Percentiles rank a stretch among this genome's conserved stretches.
These are phyloP conservation scores for Hyposmocoma kahamanoa DNA, from an alignment of 1,140 invertebrate genomes.

Conservation along the genomic window DNA sequence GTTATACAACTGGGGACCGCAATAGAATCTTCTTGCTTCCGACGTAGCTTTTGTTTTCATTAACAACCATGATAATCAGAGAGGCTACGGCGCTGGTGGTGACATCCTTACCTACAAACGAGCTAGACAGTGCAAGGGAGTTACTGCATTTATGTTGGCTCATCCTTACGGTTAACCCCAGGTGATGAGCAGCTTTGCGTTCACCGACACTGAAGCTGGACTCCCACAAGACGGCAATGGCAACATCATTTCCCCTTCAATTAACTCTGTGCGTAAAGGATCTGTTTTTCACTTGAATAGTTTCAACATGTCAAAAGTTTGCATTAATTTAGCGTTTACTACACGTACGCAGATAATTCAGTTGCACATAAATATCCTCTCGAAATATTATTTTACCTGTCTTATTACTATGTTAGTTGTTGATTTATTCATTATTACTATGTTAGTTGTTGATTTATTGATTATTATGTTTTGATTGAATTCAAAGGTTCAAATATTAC, in stretches of 20 bases:
- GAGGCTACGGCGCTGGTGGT: slow-evolving; percentile 76
- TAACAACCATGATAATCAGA: slow-evolving; percentile 78
- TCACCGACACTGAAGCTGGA: slow-evolving; percentile 70
- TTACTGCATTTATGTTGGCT: slow-evolving; percentile 86
- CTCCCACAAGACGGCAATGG: slow-evolving; percentile 78
- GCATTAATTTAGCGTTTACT: no score
- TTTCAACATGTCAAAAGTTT: no score
- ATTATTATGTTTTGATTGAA: no score
- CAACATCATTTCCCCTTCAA: slow-evolving; percentile 78
- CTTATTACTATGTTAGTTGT: no score
- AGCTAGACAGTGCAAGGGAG: slow-evolving; percentile 76
- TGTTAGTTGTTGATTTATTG: no score
- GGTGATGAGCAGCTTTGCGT: slow-evolving; percentile 87
- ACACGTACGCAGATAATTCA: no score
- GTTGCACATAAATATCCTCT: no score
- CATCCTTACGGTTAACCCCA: slow-evolving; percentile 85
- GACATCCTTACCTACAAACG: slow-evolving; percentile 77
- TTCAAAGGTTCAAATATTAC: no score
- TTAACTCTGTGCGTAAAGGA: slow-evolving; percentile 73
- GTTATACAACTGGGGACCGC: slow-evolving; percentile 69
- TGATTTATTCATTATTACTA: no score
- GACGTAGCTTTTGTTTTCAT: slow-evolving; percentile 77
- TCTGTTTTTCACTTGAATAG: no score
- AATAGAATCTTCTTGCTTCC: slow-evolving; percentile 75
- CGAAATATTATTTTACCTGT: no score